Evolutionary conservation across 1,140 invertebrate genomes (phyloP), one percentile per base, ranked within the genome.

Genomic region (Bicyclus anynana): DNA sequence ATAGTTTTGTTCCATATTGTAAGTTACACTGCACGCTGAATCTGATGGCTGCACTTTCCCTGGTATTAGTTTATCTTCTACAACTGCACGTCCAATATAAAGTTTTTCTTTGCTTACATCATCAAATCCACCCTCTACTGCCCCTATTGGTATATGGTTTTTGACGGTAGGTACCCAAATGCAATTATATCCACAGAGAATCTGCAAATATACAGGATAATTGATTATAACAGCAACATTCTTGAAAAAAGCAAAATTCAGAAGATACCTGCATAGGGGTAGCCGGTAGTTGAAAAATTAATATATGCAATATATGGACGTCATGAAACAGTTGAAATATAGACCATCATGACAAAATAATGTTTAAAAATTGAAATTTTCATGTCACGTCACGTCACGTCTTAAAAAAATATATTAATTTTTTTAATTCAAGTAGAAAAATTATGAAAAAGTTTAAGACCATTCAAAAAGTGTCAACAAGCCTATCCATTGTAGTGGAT

Each of bases 41-140:
- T 78, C 74, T 1, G 65, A 68, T 2, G 67, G 65, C 48, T 93
- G 89, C 5, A 94, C 80, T 84, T 97, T 97, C 17, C 95, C 95
- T 55, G 94, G 94, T 68, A 96, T 91, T 0, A 95, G 67, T 42
- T 91, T 91, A 18, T 93, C 93, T 60, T 94, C 91, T 62, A 93
- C 91, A 13, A 77, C 68, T 4, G 91, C 93, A 50, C 95, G 85
- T 1, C 92, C 93, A 13, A 97, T 91, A 70, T 91, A 96, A 13
- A 95, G 71, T 16, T 91, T 83, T 74, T 95, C 95, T 5, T n/a
- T 51, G 38, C 4, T 52, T 44, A 21, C 29, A 42, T 53, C 64
- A 60, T 0, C 58, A 64, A 16, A 65, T 6, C 80, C 80, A 2
- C 54, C 77, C 13, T 70, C 59, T 0, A 84, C 48, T 5, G 77